Percentiles rank a stretch among this genome's conserved stretches.
Evolutionary conservation across 1,140 invertebrate genomes (phyloP).

Genomic region (Ceratosolen fusciceps): DNA sequence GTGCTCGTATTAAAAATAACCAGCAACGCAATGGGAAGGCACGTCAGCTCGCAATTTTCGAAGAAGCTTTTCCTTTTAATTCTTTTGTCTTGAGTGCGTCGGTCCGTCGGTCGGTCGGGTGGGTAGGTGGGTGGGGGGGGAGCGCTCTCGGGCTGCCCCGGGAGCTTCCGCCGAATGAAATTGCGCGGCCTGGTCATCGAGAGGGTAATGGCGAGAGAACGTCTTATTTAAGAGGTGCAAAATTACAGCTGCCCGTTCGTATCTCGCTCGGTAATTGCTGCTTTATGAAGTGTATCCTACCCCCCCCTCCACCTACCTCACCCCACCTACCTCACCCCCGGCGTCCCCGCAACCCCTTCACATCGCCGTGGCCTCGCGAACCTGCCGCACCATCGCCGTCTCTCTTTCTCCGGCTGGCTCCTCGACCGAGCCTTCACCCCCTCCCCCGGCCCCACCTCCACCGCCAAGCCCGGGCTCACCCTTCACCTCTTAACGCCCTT

Average conservation of each 20-base stretch:
- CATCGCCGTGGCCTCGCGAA: too few relatives aligned
- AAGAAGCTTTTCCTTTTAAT: conserved; percentile 8
- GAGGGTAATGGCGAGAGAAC: conserved; percentile 4
- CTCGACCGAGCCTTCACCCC: not conserved
- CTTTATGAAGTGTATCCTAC: conserved; percentile 70
- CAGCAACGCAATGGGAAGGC: not conserved
- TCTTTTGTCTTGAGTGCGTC: not conserved
- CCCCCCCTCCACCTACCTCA: conserved; percentile 51
- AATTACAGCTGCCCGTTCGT: conserved; percentile 30
- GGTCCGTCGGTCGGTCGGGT: too few relatives aligned
- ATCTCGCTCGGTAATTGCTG: conserved; percentile 64
- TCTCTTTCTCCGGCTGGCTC: too few relatives aligned
- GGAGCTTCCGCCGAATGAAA: not conserved
- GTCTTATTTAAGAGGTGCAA: conserved; percentile 31
- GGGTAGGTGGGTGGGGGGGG: too few relatives aligned
- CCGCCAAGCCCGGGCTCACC: not conserved
- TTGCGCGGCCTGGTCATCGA: not conserved
- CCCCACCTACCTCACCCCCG: conserved; percentile 39
- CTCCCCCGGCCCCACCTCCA: too few relatives aligned
- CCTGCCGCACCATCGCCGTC: too few relatives aligned
- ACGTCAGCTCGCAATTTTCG: not conserved
- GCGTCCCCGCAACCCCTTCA: not conserved
- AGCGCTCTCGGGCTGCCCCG: too few relatives aligned
- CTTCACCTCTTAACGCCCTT: conserved; percentile 65
- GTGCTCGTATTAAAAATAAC: not conserved